Percentiles rank a stretch among this genome's conserved stretches.
These are phyloP conservation scores for Drosophila peninsularis DNA, from an alignment of 2,888 invertebrate species.

Conservation along the genomic window DNA sequence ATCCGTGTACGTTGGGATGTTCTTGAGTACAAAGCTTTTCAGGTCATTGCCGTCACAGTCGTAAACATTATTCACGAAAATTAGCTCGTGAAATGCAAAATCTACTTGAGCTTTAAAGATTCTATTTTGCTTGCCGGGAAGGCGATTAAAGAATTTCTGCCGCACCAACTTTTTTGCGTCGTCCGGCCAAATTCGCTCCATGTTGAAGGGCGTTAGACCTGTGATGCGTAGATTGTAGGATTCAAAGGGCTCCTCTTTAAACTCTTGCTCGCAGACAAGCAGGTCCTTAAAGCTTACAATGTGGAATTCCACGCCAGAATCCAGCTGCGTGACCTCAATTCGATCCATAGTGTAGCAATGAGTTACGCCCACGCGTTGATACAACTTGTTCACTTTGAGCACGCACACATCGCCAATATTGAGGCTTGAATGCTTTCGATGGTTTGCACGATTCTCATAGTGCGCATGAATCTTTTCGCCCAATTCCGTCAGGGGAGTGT, in stretches of 20 bases:
- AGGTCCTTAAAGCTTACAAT: too few species aligned
- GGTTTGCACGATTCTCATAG: constrained; percentile 25
- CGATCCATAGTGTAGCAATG: fast-evolving
- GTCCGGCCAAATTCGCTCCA: constrained; percentile 51
- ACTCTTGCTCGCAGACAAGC: constrained; percentile 27
- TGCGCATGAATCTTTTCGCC: constrained; percentile 24
- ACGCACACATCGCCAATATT: constrained; percentile 25
- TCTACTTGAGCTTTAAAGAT: constrained; percentile 33
- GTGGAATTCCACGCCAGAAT: constrained; percentile 23
- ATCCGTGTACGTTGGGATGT: constrained; percentile 12
- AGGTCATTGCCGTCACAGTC: constrained; percentile 28
- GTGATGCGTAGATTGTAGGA: constrained; percentile 36
- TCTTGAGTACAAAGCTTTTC: constrained; percentile 19
- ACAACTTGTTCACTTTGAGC: constrained; percentile 1
- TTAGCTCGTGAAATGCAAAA: constrained; percentile 4
- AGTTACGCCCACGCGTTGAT: constrained; percentile 37
- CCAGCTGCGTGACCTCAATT: constrained; percentile 37
- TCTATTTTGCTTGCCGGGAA: background rate
- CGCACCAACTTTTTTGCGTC: constrained; percentile 26
- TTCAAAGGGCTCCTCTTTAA: constrained; percentile 10
- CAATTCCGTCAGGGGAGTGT: constrained; percentile 26
- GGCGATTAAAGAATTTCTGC: constrained; percentile 6
- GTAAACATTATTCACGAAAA: constrained; percentile 44
- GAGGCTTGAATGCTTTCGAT: background rate
- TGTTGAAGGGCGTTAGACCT: constrained; percentile 37